Evolutionary conservation across 2,888 invertebrate species (phyloP), one percentile per base, ranked within the genome.

Genomic region (Julus scanicus): DNA sequence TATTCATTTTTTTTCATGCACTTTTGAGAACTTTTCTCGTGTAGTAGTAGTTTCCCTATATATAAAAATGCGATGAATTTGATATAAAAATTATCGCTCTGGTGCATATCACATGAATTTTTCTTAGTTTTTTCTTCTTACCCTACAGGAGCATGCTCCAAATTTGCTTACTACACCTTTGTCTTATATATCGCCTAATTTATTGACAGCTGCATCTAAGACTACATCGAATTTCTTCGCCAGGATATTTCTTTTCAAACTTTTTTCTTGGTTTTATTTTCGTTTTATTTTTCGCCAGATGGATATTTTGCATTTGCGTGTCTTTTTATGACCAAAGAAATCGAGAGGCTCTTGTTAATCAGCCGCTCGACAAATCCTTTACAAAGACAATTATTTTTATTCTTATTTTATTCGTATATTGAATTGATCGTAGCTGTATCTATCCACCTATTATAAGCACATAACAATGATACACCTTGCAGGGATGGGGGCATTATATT

Each of bases 401-500:
- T 85, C 49, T 49, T 85, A 85, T 44, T 85, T 85, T 29, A 85
- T 85, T 85, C 49, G 44, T 48, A 85, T 85, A 44, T 40, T 85
- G 48, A 85, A 48, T 85, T 49, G 85, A 85, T 44, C 85, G 85
- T 85, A 80, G 80, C 37, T 80, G 80, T 85, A 85, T 85, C 85
- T 85, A 85, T 85, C 49, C 49, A 85, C 85, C 85, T 85, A 49
- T 85, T 85, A 85, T 85, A 48, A 85, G 44, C 85, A 85, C 85
- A n/a, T 85, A 85, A 44, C 85, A 85, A 85, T 85, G 85, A 44
- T 85, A 85, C 85, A 85, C 85, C 49, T 85, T 80, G 80, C 85
- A 85, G 85, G 85, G 85, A 85, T 85, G 85, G 85, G 85, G 85
- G 48, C 85, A 85, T 85, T 85, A 85, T 85, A 85, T 85, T 85